Base-by-base conservation (phyloP, 2,888 invertebrate species). In the Sicus ferrugineus region DNA sequence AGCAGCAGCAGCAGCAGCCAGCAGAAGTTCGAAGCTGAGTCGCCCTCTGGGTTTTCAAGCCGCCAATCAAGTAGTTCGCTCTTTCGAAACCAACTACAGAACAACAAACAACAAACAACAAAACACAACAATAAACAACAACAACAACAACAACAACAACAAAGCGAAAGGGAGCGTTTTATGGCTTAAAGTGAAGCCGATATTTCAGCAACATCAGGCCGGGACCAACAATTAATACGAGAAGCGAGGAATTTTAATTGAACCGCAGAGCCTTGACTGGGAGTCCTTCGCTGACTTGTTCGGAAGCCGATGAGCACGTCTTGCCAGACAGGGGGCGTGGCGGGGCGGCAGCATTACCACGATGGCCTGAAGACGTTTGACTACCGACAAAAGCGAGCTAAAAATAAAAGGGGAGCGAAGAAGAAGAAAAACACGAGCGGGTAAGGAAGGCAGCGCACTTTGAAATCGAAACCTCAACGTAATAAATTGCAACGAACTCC, bases 141-240 rank as follows among this genome's bases (percentile, higher is more conserved):
- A 46, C 9, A 16, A 46, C n/a, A 19, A 46, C n/a, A 9, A 23
- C 1, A 52, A 52, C 11, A 52, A 52, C 21, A 21, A 52, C 21
- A 31, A 58, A 56, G 5, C 11, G 28, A 42, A 26, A 67, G 21
- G 64, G 58, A 58, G 56, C 56, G 66, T 28, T 30, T 30, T 26
- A 16, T 67, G 34, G 58, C 46, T 67, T 42, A 67, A 67, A 67
- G 56, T 58, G 66, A 42, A 54, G 52, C 52, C 19, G 21, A 64
- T 63, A 50, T 52, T 64, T 64, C 52, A 64, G 19, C 30, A 48
- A n/a, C n/a, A n/a, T n/a, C 46, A 48, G 48, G 50, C 48, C 19
- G 64, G 19, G 56, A n/a, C 48, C 30, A 42, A 38, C 50, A 21
- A 42, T 23, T 52, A 64, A 23, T 34, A 23, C 30, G 46, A 46